These are phyloP conservation scores for Ormyrus labotus DNA, from an alignment of 2,888 invertebrate species.

Conservation along the genomic window DNA sequence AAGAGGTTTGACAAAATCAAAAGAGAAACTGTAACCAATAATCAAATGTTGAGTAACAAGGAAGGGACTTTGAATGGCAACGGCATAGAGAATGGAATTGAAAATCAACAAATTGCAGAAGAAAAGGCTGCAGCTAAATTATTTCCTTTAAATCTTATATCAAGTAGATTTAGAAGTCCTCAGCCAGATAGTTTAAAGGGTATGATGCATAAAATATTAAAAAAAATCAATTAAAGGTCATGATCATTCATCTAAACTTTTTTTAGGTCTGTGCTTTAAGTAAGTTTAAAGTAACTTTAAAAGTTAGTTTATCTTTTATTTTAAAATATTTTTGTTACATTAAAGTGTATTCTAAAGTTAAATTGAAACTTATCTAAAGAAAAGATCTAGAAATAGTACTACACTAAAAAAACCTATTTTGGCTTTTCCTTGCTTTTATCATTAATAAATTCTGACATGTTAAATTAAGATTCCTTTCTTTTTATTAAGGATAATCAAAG, in stretches of 20 bases:
- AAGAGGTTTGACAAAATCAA: constrained; percentile 74
- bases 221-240: background rate
- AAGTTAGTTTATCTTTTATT: background rate
- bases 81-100: constrained; percentile 28
- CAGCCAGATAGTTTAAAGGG: constrained; percentile 68
- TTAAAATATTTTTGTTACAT: background rate
- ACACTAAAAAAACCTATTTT: too few species aligned
- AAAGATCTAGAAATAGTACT: too few species aligned
- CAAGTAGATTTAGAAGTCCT: constrained; percentile 67
- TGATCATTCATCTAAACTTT: background rate
- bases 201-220: constrained; percentile 49
- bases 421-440: too few species aligned
- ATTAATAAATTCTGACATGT: too few species aligned
- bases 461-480: too few species aligned
- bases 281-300: background rate
- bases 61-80: constrained; percentile 4
- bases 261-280: background rate
- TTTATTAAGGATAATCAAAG: too few species aligned
- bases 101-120: constrained; percentile 61
- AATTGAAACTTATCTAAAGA: too few species aligned
- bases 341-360: background rate
- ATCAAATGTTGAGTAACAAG: background rate
- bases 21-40: constrained; percentile 67
- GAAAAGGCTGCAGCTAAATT: constrained; percentile 71
- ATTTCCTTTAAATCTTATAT: constrained; percentile 71